A percentile compares a stretch with the other conserved stretches of the same genome.
These are phyloP conservation scores for Nibea albiflora DNA, from an alignment of 2,113 vertebrate genomes.

Conservation along the genomic window DNA sequence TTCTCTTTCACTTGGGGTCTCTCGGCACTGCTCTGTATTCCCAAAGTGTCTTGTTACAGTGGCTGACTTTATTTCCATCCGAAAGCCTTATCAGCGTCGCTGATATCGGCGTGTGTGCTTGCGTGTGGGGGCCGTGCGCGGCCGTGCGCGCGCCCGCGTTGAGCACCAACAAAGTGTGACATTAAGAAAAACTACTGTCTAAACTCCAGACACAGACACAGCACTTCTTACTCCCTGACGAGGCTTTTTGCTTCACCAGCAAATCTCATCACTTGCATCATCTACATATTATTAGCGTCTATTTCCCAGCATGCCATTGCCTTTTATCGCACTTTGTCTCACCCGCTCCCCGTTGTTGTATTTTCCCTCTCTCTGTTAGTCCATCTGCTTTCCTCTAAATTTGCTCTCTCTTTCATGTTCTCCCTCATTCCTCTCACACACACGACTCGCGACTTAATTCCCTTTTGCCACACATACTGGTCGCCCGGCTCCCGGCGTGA, in stretches of 20 bases:
- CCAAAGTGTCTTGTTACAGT: constrained; percentile 71
- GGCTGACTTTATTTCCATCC: constrained; percentile 72
- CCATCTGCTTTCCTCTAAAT: constrained; percentile 31
- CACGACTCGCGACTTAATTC: constrained; percentile 17
- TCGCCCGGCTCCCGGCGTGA: constrained; percentile 46
- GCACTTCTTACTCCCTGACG: constrained; percentile 52
- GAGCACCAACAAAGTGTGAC: constrained; percentile 58
- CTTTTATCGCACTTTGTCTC: constrained; percentile 48
- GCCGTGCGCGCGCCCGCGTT: constrained; percentile 5
- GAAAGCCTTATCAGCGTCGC: constrained; percentile 63
- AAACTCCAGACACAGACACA: constrained; percentile 53
- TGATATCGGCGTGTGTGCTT: constrained; percentile 6
- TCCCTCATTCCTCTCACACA: constrained; percentile 10
- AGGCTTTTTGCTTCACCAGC: constrained; percentile 41
- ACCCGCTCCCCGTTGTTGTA: constrained; percentile 22
- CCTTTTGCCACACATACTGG: constrained; percentile 29
- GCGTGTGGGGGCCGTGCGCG: constrained; percentile 18
- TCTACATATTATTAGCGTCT: constrained; percentile 65
- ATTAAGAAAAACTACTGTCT: constrained; percentile 65
- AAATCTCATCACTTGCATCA: constrained; percentile 69
- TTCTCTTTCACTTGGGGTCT: constrained; percentile 46
- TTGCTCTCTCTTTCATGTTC: constrained; percentile 18
- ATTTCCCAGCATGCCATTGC: constrained; percentile 28
- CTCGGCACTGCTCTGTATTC: constrained; percentile 61
- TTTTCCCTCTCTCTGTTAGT: constrained; percentile 24